A percentile compares a stretch with the other conserved stretches of the same genome.
phyloP scores from a whole-genome alignment of 1,140 invertebrate genomes.

The Rhagoletis zephyria region DNA sequence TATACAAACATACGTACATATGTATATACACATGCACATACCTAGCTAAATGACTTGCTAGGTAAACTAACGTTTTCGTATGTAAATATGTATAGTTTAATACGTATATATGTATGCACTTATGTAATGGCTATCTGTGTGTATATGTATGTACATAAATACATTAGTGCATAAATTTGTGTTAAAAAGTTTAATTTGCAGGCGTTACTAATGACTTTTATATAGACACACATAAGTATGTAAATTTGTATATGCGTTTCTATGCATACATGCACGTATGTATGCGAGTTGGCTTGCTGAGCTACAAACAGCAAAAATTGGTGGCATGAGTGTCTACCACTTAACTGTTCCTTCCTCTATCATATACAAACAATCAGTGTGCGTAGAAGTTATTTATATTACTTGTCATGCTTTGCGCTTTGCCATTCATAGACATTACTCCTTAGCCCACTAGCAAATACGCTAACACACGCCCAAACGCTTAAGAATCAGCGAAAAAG shows the following conservation, averaged over 20 bases:
- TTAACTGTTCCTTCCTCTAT: conserved; percentile 60
- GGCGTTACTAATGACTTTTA: conserved; percentile 57
- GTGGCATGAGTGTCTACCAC: conserved; percentile 57
- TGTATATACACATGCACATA: not conserved
- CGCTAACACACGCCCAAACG: conserved; percentile 17
- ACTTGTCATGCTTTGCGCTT: not conserved
- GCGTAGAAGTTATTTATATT: conserved; percentile 41
- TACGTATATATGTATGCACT: too few relatives aligned
- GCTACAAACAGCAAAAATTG: conserved; percentile 54
- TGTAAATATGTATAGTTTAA: not conserved
- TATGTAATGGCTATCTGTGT: not conserved
- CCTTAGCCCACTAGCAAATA: conserved; percentile 10
- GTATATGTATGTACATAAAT: not conserved
- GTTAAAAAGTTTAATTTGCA: conserved; percentile 55
- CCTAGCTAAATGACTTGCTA: conserved; percentile 7
- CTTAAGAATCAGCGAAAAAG: not conserved
- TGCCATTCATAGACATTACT: conserved; percentile 9
- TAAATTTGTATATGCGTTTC: not conserved
- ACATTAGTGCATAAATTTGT: not conserved
- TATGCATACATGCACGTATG: not conserved
- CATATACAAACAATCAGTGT: conserved; percentile 53
- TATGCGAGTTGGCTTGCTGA: not conserved
- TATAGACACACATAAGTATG: not conserved
- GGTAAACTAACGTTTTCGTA: not conserved
- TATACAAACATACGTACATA: not conserved